These are phyloP conservation scores for Enteromius mattozi DNA, from an alignment of 2,797 vertebrate species.

Conservation along the genomic window DNA sequence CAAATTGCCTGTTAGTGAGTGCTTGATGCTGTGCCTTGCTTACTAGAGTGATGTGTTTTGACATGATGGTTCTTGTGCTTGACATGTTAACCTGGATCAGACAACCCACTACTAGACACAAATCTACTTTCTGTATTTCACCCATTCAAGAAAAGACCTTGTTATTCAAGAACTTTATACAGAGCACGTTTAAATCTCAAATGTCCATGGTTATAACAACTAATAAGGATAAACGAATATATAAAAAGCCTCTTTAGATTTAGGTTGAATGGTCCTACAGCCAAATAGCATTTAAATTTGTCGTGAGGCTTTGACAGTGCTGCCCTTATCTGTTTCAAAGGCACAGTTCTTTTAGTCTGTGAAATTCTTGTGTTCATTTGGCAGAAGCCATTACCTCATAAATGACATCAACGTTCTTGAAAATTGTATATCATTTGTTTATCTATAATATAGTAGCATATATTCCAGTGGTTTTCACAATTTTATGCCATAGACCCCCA, in stretches of 20 bases:
- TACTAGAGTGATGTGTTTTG: not conserved
- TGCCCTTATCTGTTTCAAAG: constrained; percentile 5
- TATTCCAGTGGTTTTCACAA: not conserved
- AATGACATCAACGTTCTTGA: not conserved
- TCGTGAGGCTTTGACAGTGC: not conserved
- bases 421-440: not conserved
- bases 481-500: not conserved
- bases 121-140: not conserved
- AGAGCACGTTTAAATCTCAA: constrained; percentile 36
- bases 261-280: not conserved
- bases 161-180: constrained; percentile 55
- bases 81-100: not conserved
- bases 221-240: constrained; percentile 4
- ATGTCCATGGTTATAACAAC: constrained; percentile 30
- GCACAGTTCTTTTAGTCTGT: not conserved
- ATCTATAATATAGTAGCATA: not conserved
- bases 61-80: not conserved
- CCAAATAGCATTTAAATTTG: constrained; percentile 1
- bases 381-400: not conserved
- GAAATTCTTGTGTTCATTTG: not conserved
- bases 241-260: not conserved
- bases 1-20: constrained; percentile 3
- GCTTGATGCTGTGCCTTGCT: not conserved
- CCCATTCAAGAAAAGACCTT: constrained; percentile 14
- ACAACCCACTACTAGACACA: constrained; percentile 2